phyloP scores from a whole-genome alignment of 2,888 invertebrate species.

The Synanthedon formicaeformis region DNA sequence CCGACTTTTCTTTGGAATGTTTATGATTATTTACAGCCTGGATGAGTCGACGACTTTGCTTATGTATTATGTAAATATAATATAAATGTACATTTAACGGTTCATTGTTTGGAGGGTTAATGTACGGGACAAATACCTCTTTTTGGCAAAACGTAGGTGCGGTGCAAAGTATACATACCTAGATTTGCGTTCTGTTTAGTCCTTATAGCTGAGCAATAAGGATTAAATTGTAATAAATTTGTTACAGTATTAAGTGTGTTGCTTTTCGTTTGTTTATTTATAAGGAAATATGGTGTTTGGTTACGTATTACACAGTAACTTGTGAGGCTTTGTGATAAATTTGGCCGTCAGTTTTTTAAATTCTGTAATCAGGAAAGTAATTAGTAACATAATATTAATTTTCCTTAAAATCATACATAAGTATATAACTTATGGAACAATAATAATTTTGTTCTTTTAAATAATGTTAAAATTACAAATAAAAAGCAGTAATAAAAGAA shows the following conservation, averaged over 20 bases:
- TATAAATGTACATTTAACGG: constrained; percentile 46
- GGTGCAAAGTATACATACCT: not conserved
- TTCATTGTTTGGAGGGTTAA: constrained; percentile 46
- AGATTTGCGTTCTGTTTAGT: not conserved
- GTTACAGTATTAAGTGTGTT: constrained; percentile 9
- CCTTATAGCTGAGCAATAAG: constrained; percentile 4
- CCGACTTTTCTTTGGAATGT: no score
- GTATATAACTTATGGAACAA: no score
- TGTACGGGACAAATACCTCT: constrained; percentile 52
- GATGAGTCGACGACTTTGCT: not conserved
- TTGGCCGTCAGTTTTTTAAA: constrained; percentile 13
- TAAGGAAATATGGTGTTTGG: constrained; percentile 47
- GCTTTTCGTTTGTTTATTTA: constrained; percentile 27
- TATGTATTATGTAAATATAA: not conserved
- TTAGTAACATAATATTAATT: no score
- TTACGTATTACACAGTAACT: constrained; percentile 37
- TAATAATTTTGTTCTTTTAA: no score
- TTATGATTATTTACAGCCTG: no score
- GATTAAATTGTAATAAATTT: constrained; percentile 8
- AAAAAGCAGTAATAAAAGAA: no score
- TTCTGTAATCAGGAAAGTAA: no score
- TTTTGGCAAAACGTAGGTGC: constrained; percentile 41
- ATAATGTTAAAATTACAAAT: no score
- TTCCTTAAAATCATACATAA: no score
- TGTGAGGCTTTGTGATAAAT: constrained; percentile 35